A percentile compares a stretch with the other conserved stretches of the same genome.
phyloP scores from a whole-genome alignment of 2,888 invertebrate species.

The Andrena bucephala region DNA sequence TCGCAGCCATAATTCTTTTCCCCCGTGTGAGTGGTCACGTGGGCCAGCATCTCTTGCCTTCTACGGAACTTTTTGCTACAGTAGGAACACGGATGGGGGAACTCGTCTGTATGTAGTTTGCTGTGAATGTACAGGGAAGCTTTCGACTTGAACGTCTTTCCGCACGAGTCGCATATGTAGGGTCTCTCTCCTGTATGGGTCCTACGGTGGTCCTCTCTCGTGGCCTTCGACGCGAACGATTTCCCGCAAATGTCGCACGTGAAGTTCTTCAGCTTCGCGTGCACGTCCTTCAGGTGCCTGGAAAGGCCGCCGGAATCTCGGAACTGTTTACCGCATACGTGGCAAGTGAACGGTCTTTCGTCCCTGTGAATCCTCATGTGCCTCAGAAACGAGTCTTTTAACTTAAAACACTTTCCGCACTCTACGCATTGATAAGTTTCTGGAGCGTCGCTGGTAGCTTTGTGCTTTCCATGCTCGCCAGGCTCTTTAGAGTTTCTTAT shows the following conservation, averaged over 20 bases:
- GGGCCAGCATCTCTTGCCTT: slow-evolving; percentile 86
- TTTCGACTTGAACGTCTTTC: slow-evolving; percentile 84
- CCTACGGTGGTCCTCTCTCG: slow-evolving; percentile 83
- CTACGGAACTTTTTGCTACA: slow-evolving; percentile 87
- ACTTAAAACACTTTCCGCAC: slow-evolving; percentile 86
- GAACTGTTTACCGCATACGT: slow-evolving; percentile 84
- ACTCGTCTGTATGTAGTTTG: slow-evolving; percentile 85
- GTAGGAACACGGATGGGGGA: slow-evolving; percentile 84
- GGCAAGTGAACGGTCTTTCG: slow-evolving; percentile 83
- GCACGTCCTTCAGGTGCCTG: slow-evolving; percentile 83
- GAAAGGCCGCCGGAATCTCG: slow-evolving; percentile 82
- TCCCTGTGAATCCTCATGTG: slow-evolving; percentile 85
- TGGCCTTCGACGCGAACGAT: slow-evolving; percentile 82
- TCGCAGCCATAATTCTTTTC: slow-evolving; percentile 86
- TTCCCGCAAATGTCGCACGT: slow-evolving; percentile 81
- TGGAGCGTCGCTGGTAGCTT: slow-evolving; percentile 15
- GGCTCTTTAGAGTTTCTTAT: slow-evolving; percentile 21
- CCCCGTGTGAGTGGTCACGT: slow-evolving; percentile 86
- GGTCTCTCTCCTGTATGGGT: slow-evolving; percentile 82
- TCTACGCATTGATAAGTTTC: slow-evolving; percentile 82
- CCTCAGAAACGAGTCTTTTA: slow-evolving; percentile 86
- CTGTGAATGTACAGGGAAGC: slow-evolving; percentile 85
- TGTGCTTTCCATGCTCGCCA: slow-evolving; percentile 44
- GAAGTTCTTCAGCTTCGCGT: slow-evolving; percentile 81
- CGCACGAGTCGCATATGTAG: slow-evolving; percentile 85